These are phyloP conservation scores for Calliopum simillimum DNA, from an alignment of 2,888 invertebrate genomes.

Conservation along the genomic window DNA sequence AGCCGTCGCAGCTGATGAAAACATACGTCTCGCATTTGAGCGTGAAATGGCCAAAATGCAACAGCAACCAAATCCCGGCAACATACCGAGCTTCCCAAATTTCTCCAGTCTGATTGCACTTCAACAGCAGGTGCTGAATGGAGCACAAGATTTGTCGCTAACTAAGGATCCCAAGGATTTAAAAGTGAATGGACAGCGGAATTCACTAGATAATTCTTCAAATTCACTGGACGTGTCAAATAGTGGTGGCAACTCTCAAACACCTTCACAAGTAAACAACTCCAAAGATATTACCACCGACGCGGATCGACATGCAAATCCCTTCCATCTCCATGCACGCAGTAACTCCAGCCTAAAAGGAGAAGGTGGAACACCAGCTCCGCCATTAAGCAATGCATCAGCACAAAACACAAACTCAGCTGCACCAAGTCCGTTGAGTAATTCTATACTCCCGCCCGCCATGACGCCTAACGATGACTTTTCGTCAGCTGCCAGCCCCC, in stretches of 20 bases:
- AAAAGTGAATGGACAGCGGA: conserved; percentile 67
- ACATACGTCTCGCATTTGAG: conserved; percentile 89
- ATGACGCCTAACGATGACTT: conserved; percentile 86
- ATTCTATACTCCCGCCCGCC: conserved; percentile 87
- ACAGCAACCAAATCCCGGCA: conserved; percentile 68
- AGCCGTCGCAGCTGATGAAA: conserved; percentile 76
- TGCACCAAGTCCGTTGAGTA: conserved; percentile 86
- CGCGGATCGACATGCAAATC: conserved; percentile 64
- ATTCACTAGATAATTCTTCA: conserved; percentile 56
- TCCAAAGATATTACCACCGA: conserved; percentile 70
- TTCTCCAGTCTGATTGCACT: conserved; percentile 79
- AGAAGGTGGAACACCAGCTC: conserved; percentile 52
- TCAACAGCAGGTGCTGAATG: conserved; percentile 80
- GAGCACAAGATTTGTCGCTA: conserved; percentile 81
- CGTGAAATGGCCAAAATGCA: conserved; percentile 91
- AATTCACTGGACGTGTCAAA: conserved; percentile 54
- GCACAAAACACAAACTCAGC: conserved; percentile 74
- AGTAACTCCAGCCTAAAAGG: conserved; percentile 77
- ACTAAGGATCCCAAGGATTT: conserved; percentile 74
- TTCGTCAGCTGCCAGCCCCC: conserved; percentile 88
- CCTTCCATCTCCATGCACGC: conserved; percentile 82
- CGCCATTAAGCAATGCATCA: conserved; percentile 50
- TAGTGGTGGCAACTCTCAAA: conserved; percentile 40
- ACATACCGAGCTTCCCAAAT: conserved; percentile 71
- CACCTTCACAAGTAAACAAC: conserved; percentile 36